Conservation (phyloP, 2,888 invertebrate species). For the Dicranocentrus wangi region DNA sequence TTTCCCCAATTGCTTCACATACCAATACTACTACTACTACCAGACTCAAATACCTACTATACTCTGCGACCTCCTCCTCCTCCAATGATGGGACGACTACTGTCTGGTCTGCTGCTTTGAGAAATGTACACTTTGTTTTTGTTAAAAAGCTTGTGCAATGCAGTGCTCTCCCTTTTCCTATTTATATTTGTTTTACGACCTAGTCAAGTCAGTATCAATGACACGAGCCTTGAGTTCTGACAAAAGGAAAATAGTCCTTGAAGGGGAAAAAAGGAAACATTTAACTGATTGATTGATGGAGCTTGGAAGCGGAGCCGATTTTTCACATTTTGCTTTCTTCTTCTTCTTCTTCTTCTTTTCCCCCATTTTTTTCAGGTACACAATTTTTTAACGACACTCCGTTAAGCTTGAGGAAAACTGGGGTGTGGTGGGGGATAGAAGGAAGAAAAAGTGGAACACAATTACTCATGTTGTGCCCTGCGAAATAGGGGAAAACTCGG, state of each 20-base stretch:
- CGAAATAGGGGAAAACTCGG: conserved; percentile 2
- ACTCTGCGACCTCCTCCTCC: background rate
- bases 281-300: conserved; percentile 60
- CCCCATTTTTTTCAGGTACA: conserved; percentile 27
- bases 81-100: background rate
- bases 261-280: conserved; percentile 31
- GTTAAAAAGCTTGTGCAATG: conserved; percentile 11
- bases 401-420: too few species aligned
- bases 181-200: conserved; percentile 34
- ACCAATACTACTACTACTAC: background rate
- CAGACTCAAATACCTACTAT: too few species aligned
- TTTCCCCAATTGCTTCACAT: background rate
- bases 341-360: background rate
- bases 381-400: conserved; percentile 56
- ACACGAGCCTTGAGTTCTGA: conserved; percentile 40
- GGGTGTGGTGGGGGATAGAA: conserved; percentile 1
- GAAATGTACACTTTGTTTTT: too few species aligned
- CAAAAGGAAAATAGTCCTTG: conserved; percentile 28
- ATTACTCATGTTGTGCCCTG: conserved; percentile 42
- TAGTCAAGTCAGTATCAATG: conserved; percentile 52
- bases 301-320: conserved; percentile 37
- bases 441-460: conserved; percentile 43
- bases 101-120: conserved; percentile 1
- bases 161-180: conserved; percentile 2
- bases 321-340: conserved; percentile 47